phyloP scores from a whole-genome alignment of 2,888 invertebrate species.

The Cheilosia variabilis region DNA sequence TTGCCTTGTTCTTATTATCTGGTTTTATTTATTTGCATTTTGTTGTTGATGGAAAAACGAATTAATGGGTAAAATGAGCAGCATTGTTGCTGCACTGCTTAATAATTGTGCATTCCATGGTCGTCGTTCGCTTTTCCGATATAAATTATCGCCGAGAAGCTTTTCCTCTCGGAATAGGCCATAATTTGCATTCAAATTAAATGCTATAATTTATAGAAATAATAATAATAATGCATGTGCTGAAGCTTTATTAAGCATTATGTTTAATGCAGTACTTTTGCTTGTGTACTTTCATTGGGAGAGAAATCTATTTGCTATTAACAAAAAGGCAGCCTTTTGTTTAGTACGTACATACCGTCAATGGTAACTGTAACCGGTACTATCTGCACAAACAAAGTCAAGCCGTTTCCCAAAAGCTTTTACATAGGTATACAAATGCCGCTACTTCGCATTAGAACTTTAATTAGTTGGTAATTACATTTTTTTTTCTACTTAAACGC shows the following conservation, averaged over 20 bases:
- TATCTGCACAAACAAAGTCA: constrained; percentile 39
- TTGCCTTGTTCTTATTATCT: constrained; percentile 47
- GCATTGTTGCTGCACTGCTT: constrained; percentile 25
- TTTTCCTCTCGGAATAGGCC: constrained; percentile 14
- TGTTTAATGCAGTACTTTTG: not conserved
- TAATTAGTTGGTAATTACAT: constrained; percentile 59
- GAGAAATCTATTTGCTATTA: constrained; percentile 66
- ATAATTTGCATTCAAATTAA: constrained; percentile 27
- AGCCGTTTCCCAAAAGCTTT: constrained; percentile 57
- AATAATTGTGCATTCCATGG: constrained; percentile 48
- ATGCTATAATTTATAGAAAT: constrained; percentile 22
- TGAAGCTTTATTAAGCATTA: not conserved
- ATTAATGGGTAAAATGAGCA: constrained; percentile 12
- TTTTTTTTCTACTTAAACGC: constrained; percentile 42
- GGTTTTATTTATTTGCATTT: constrained; percentile 52
- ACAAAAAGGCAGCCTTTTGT: constrained; percentile 48
- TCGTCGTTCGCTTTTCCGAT: constrained; percentile 39
- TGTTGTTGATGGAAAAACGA: constrained; percentile 29
- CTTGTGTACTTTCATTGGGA: constrained; percentile 64
- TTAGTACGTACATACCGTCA: constrained; percentile 52
- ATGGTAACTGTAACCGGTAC: constrained; percentile 53
- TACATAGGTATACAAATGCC: not conserved
- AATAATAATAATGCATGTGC: not conserved
- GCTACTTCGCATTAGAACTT: constrained; percentile 52
- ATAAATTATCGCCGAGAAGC: not conserved